phyloP scores from a whole-genome alignment of 2,888 invertebrate genomes.

The Lithophane leautieri region DNA sequence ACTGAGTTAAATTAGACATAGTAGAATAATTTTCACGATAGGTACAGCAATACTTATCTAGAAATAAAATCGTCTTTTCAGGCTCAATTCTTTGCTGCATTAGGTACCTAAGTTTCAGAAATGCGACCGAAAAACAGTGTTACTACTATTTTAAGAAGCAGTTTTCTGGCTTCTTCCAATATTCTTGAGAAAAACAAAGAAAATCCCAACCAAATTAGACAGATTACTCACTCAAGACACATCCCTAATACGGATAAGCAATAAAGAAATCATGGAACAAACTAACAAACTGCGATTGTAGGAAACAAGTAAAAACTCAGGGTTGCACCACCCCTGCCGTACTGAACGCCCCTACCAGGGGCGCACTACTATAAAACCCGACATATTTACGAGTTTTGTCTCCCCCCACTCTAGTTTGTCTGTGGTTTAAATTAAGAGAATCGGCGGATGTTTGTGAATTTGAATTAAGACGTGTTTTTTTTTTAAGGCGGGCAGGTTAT shows the following conservation, averaged over 20 bases:
- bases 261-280: conserved; percentile 82
- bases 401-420: conserved; percentile 75
- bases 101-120: not conserved
- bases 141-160: not conserved
- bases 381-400: conserved; percentile 86
- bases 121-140: not conserved
- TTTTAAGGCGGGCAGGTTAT: too few species aligned
- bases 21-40: not conserved
- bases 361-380: conserved; percentile 85
- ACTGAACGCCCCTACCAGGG: conserved; percentile 69
- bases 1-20: not conserved
- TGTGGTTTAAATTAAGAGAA: conserved; percentile 71
- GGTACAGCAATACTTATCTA: not conserved
- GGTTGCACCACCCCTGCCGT: conserved; percentile 73
- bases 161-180: not conserved
- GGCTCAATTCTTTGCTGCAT: not conserved
- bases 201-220: conserved; percentile 36
- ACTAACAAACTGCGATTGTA: conserved; percentile 73
- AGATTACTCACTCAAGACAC: conserved; percentile 46
- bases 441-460: conserved; percentile 45
- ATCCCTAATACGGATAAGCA: conserved; percentile 76
- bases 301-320: conserved; percentile 71
- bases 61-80: not conserved
- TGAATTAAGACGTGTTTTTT: not conserved
- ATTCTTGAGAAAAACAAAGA: conserved; percentile 12